Evolutionary conservation across 2,797 vertebrate genomes (phyloP).

Genomic region (Microctenopoma lineatum): DNA sequence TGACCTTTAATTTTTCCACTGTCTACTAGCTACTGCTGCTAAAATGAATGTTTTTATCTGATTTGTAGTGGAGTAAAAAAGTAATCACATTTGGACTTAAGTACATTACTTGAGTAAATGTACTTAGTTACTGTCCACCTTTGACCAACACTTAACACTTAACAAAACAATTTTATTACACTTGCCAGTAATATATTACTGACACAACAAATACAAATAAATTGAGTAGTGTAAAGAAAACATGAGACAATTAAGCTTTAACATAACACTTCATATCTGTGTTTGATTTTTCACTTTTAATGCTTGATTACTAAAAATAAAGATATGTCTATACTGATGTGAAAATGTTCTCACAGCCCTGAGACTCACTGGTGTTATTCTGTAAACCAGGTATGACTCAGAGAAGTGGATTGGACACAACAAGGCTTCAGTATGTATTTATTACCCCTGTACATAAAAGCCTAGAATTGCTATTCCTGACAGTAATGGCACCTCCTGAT

Average conservation of each 20-base stretch:
- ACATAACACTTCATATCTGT: not conserved
- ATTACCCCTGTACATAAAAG: constrained; percentile 26
- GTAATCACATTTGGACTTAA: too few species aligned
- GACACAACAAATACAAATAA: too few species aligned
- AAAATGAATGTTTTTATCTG: too few species aligned
- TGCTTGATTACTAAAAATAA: not conserved
- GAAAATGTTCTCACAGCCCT: not conserved
- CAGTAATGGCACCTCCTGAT: constrained; percentile 43
- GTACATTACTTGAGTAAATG: too few species aligned
- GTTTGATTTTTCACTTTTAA: not conserved
- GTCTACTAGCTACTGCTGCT: too few species aligned
- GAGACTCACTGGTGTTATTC: constrained; percentile 2
- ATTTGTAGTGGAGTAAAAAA: too few species aligned
- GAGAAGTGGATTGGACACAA: constrained; percentile 5
- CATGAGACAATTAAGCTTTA: not conserved
- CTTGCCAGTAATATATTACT: too few species aligned
- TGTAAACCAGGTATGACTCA: constrained; percentile 17
- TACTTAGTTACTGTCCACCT: too few species aligned
- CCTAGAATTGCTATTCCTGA: constrained; percentile 34
- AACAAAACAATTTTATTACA: too few species aligned
- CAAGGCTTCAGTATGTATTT: constrained; percentile 9
- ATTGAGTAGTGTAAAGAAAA: not conserved
- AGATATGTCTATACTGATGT: not conserved
- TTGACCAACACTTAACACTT: too few species aligned
- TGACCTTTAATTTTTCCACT: too few species aligned